Evolutionary conservation across 2,888 invertebrate genomes (phyloP).

Genomic region (Argyresthia albistria): DNA sequence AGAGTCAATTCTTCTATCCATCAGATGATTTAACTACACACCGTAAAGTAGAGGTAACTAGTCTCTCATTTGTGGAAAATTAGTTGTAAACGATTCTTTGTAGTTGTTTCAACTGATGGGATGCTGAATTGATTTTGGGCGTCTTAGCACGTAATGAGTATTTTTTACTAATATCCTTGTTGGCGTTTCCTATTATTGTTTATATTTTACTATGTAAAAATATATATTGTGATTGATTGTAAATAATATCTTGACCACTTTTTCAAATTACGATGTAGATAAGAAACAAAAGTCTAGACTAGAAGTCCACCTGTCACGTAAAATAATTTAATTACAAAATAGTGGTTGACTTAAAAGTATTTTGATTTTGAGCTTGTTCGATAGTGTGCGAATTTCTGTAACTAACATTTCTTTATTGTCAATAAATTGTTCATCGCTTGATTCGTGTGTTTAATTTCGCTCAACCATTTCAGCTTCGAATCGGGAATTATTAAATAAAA

Average conservation of each 20-base stretch:
- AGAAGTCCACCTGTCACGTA: too few relatives aligned
- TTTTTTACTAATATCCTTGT: background rate
- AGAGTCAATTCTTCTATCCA: conserved; percentile 63
- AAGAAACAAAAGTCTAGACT: too few relatives aligned
- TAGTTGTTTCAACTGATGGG: conserved; percentile 45
- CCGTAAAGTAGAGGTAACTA: background rate
- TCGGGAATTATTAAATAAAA: conserved; percentile 10
- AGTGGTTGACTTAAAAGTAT: too few relatives aligned
- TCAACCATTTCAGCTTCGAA: background rate
- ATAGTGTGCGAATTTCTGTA: background rate
- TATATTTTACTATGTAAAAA: background rate
- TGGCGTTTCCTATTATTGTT: too few relatives aligned
- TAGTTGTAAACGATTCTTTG: conserved; percentile 1
- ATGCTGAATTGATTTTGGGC: conserved; percentile 56
- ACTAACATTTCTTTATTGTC: background rate
- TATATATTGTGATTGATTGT: background rate
- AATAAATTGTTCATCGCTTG: background rate
- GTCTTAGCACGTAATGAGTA: conserved; percentile 55
- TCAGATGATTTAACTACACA: conserved; percentile 26
- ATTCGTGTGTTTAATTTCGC: conserved; percentile 26
- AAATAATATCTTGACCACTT: too few relatives aligned
- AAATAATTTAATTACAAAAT: too few relatives aligned
- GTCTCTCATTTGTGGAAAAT: too few relatives aligned
- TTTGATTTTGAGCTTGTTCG: too few relatives aligned
- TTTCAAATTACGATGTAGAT: too few relatives aligned